Percentiles rank a stretch among this genome's conserved stretches.
These are phyloP conservation scores for Panurus biarmicus DNA, from an alignment of 2,113 vertebrate genomes.

Conservation along the genomic window DNA sequence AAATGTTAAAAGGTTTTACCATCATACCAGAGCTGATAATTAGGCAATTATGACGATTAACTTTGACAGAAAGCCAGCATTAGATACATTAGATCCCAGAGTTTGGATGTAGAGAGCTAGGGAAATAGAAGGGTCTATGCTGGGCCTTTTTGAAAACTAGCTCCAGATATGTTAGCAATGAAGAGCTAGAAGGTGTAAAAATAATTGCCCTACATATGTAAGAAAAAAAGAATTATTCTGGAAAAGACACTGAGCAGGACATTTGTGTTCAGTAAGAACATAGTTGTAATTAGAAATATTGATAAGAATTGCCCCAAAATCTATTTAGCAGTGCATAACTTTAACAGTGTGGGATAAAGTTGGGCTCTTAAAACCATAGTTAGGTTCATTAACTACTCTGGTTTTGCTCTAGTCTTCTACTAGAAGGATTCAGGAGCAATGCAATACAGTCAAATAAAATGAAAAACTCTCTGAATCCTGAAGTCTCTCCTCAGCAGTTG, in stretches of 20 bases:
- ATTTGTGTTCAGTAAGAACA: neutral
- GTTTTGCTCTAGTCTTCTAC: neutral
- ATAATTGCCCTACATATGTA: neutral
- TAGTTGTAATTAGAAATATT: neutral
- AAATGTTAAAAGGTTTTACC: conserved; percentile 74
- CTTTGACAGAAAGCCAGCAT: conserved; percentile 69
- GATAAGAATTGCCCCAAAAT: conserved; percentile 30
- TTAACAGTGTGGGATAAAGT: neutral
- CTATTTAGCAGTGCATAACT: conserved; percentile 32
- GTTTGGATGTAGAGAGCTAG: conserved; percentile 43
- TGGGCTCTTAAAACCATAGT: neutral
- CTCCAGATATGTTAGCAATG: conserved; percentile 15
- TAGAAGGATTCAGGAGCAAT: conserved; percentile 4
- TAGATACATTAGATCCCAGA: conserved; percentile 63
- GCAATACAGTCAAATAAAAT: neutral
- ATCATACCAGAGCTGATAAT: conserved; percentile 72
- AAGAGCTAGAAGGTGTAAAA: conserved; percentile 24
- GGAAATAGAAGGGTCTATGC: conserved; percentile 40
- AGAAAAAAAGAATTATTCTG: neutral
- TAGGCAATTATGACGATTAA: conserved; percentile 74
- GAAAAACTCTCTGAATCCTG: neutral
- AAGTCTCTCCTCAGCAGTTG: neutral
- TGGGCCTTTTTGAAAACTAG: conserved; percentile 38
- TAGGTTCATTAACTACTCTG: neutral
- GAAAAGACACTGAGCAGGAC: neutral